Conservation (phyloP, 2,888 invertebrate genomes). For the Lysandra coridon region DNA sequence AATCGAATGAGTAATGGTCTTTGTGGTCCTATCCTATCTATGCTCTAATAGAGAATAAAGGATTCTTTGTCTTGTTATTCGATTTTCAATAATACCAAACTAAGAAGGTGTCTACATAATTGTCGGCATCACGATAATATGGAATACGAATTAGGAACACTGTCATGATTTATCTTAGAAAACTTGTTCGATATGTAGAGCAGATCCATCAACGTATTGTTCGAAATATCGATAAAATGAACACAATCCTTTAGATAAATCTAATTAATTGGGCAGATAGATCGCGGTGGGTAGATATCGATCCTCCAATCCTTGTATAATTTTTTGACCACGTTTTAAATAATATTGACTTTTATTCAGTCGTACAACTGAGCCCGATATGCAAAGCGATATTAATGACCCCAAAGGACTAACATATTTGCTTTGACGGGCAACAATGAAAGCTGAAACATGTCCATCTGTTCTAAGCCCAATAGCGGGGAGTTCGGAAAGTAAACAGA, state of each 20-base stretch:
- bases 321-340: not conserved
- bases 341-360: not conserved
- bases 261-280: conserved; percentile 38
- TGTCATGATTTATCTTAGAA: conserved; percentile 42
- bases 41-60: conserved; percentile 17
- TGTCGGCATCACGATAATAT: conserved; percentile 36
- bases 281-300: not conserved
- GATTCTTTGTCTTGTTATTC: not conserved
- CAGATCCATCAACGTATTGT: conserved; percentile 76
- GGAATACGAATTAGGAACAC: conserved; percentile 33
- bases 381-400: conserved; percentile 34
- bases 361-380: not conserved
- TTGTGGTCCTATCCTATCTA: conserved; percentile 34
- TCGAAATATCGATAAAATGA: conserved; percentile 63
- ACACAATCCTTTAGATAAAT: conserved; percentile 56
- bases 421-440: conserved; percentile 57
- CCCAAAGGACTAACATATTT: conserved; percentile 35
- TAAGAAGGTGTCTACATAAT: conserved; percentile 35
- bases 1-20: conserved; percentile 65
- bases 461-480: conserved; percentile 58
- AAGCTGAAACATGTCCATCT: conserved; percentile 69
- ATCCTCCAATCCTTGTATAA: not conserved
- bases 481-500: conserved; percentile 80
- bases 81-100: not conserved
- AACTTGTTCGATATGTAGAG: conserved; percentile 37